phyloP scores from a whole-genome alignment of 2,113 vertebrate species.

The human region DNA sequence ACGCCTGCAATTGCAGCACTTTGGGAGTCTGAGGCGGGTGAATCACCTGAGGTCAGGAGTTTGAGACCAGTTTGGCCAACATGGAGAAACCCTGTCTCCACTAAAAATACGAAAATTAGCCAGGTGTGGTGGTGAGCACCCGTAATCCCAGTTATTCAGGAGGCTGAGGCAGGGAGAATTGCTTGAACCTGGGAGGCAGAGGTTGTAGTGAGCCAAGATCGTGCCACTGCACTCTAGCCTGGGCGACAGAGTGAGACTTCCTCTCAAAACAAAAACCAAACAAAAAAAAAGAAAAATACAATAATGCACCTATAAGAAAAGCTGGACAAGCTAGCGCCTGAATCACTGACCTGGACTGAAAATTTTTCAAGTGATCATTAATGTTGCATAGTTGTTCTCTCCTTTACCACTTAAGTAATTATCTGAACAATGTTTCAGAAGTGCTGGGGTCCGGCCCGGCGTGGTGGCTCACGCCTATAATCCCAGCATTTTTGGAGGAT shows the following conservation, averaged over 20 bases:
- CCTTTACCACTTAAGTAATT: background rate
- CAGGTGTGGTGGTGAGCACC: background rate
- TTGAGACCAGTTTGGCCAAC: background rate
- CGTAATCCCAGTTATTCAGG: background rate
- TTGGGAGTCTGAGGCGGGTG: background rate
- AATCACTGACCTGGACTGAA: background rate
- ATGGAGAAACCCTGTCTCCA: background rate
- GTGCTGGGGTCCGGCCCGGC: background rate
- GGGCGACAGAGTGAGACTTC: no score
- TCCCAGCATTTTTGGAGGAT: no score
- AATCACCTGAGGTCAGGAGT: background rate
- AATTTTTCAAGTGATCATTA: background rate
- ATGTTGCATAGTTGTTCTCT: background rate
- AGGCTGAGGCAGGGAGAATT: background rate
- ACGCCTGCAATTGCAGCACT: background rate
- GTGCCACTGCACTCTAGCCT: background rate
- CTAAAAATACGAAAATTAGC: background rate
- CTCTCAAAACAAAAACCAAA: no score
- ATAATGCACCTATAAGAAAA: background rate
- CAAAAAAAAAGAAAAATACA: background rate
- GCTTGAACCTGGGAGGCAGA: background rate
- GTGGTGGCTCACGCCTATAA: no score
- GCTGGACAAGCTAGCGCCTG: background rate
- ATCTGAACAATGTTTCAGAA: background rate
- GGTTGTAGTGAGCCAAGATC: background rate